These are phyloP conservation scores for Dendrophyllia cribrosa DNA, from an alignment of 64 coral and sea anemone genomes.

Conservation along the genomic window DNA sequence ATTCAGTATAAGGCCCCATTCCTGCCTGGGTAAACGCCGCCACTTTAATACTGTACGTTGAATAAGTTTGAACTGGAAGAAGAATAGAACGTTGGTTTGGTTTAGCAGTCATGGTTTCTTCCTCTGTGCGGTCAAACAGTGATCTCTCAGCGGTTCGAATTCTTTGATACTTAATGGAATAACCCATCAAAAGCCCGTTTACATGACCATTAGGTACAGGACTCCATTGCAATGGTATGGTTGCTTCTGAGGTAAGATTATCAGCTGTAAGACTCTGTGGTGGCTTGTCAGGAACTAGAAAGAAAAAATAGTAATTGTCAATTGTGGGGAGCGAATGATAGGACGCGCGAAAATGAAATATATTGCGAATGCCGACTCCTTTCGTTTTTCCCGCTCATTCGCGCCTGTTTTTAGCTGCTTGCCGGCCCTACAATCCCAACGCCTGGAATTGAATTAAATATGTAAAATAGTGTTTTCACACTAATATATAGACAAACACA, in stretches of 20 bases:
- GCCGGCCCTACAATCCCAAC: too few species aligned
- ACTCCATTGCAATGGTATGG: slow-evolving; percentile 35
- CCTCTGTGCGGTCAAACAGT: background rate
- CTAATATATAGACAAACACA: too few species aligned
- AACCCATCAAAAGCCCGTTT: slow-evolving; percentile 57
- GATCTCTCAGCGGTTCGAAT: slow-evolving; percentile 9
- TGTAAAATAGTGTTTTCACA: too few species aligned
- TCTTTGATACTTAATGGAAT: slow-evolving; percentile 58
- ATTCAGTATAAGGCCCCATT: slow-evolving; percentile 40
- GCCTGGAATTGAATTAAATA: too few species aligned
- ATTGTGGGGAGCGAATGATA: background rate
- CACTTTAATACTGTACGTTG: slow-evolving; percentile 34
- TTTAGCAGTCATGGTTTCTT: background rate
- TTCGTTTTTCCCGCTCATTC: too few species aligned
- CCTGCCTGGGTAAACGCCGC: slow-evolving; percentile 47
- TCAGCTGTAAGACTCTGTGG: slow-evolving; percentile 18
- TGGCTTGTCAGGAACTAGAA: slow-evolving; percentile 54
- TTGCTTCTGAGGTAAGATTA: slow-evolving; percentile 15
- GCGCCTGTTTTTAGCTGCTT: too few species aligned
- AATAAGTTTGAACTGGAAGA: slow-evolving; percentile 4
- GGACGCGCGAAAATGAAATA: background rate
- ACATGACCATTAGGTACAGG: slow-evolving; percentile 58
- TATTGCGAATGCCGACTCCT: background rate
- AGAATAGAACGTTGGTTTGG: background rate
- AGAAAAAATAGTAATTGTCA: background rate